Percentiles rank a stretch among this genome's conserved stretches.
Conservation (phyloP, 2,888 invertebrate species). For the Pristionchus maxplancki region DNA sequence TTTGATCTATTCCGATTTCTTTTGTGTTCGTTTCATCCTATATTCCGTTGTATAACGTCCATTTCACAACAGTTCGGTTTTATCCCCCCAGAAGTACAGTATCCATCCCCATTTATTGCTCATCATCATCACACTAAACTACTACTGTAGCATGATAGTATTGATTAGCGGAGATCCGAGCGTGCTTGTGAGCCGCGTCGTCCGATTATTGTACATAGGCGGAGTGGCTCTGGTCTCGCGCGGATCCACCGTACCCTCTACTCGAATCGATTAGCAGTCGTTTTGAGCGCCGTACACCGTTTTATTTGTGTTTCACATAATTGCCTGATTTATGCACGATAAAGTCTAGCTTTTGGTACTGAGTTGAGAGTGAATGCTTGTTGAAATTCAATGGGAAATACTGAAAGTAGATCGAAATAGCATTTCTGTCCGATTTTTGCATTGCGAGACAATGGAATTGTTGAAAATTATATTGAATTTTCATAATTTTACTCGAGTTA, state of each 20-base stretch:
- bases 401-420: neutral
- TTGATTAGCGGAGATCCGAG: neutral
- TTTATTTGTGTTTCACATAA: constrained; percentile 13
- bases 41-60: constrained; percentile 29
- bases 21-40: neutral
- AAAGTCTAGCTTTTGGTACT: constrained; percentile 10
- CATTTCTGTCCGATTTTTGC: neutral
- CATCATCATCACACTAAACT: constrained; percentile 9
- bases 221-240: neutral
- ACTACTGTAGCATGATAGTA: constrained; percentile 38
- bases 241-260: neutral
- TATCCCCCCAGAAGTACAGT: constrained; percentile 12
- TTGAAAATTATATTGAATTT: neutral
- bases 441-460: neutral
- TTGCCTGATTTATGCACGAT: neutral
- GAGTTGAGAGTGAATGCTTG: neutral
- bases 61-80: constrained; percentile 40
- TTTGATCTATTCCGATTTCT: constrained; percentile 29
- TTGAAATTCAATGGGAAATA: neutral
- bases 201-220: constrained; percentile 32
- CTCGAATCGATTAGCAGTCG: constrained; percentile 28
- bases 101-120: constrained; percentile 20
- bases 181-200: neutral
- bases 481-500: neutral
- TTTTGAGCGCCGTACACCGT: neutral